Evolutionary conservation across 92 coral and sea anemone species (phyloP).

Genomic region (Porites evermanni): DNA sequence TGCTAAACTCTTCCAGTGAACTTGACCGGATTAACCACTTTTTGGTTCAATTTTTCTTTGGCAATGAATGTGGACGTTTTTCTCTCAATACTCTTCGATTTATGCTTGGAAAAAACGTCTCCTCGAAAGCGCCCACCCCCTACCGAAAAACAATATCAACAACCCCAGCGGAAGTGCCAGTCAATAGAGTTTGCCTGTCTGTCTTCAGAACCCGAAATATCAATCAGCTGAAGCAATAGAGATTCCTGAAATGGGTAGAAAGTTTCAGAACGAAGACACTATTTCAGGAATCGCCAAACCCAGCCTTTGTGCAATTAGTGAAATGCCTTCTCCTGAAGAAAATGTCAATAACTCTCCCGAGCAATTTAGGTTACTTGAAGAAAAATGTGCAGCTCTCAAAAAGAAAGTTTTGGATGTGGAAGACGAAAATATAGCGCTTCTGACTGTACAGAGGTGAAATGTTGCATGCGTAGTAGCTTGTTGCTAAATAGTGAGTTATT

Average conservation of each 20-base stretch:
- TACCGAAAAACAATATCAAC: too few species aligned
- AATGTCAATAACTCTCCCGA: not conserved
- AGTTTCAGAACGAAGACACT: not conserved
- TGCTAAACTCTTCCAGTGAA: constrained; percentile 18
- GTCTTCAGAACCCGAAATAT: constrained; percentile 7
- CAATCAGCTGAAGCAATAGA: constrained; percentile 1
- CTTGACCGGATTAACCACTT: constrained; percentile 46
- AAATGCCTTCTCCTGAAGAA: constrained; percentile 14
- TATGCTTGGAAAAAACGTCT: too few species aligned
- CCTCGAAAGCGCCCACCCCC: too few species aligned
- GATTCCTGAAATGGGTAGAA: constrained; percentile 19
- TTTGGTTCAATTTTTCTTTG: constrained; percentile 25
- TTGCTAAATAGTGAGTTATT: constrained; percentile 16
- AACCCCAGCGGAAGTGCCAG: not conserved
- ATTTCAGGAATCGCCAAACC: constrained; percentile 13
- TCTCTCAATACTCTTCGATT: too few species aligned
- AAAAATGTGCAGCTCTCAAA: constrained; percentile 5
- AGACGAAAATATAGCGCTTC: not conserved
- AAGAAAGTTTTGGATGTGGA: constrained; percentile 3
- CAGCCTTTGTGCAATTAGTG: not conserved
- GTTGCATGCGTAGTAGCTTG: constrained; percentile 25
- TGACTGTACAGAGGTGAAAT: constrained; percentile 14
- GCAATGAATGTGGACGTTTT: constrained; percentile 34
- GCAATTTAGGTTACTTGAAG: constrained; percentile 5
- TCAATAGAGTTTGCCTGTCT: not conserved